phyloP scores from a whole-genome alignment of 2,113 vertebrate species.

The Eurystomus gularis region DNA sequence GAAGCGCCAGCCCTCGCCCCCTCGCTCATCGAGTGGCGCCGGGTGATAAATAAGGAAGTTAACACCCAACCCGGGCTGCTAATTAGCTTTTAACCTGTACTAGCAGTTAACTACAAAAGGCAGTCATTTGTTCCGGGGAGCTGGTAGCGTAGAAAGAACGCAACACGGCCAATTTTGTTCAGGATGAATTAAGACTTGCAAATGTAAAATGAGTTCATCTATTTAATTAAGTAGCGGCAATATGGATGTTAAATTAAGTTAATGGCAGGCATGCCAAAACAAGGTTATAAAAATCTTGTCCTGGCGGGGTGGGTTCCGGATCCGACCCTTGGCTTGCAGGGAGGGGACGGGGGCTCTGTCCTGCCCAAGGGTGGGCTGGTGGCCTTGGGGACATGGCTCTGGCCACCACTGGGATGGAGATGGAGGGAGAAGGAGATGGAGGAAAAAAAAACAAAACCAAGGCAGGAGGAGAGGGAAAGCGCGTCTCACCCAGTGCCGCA shows the following conservation, averaged over 20 bases:
- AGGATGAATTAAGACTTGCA: slow-evolving; percentile 75
- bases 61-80: slow-evolving; percentile 60
- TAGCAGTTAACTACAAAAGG: slow-evolving; percentile 67
- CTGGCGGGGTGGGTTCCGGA: not conserved
- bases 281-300: slow-evolving; percentile 49
- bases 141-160: slow-evolving; percentile 58
- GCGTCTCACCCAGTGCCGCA: slow-evolving; percentile 24
- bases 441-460: not conserved
- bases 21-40: slow-evolving; percentile 23
- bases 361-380: slow-evolving; percentile 9
- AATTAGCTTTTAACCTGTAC: slow-evolving; percentile 76
- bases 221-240: slow-evolving; percentile 76
- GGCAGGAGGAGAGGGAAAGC: not conserved
- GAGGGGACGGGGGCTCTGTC: not conserved
- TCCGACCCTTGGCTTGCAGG: not conserved
- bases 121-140: slow-evolving; percentile 71
- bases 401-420: not conserved
- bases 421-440: not conserved
- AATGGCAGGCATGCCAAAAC: slow-evolving; percentile 65
- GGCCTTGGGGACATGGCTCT: not conserved
- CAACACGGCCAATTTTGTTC: slow-evolving; percentile 69
- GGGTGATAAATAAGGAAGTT: slow-evolving; percentile 71
- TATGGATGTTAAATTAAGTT: slow-evolving; percentile 73
- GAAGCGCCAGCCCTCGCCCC: not conserved
- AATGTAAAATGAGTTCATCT: slow-evolving; percentile 74